Evolutionary conservation across 2,888 invertebrate genomes (phyloP).

Genomic region (Eupithecia inturbata): DNA sequence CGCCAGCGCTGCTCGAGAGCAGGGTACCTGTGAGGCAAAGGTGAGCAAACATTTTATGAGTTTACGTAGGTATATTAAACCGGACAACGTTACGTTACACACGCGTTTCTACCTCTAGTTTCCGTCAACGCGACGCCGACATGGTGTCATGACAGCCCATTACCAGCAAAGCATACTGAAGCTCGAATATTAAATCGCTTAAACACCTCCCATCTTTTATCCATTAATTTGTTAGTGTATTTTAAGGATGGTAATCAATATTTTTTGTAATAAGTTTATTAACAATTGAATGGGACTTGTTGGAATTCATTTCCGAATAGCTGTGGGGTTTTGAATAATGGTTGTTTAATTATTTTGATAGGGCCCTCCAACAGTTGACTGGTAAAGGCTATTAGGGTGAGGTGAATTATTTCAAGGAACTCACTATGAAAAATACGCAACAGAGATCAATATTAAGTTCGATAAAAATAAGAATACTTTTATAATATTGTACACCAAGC

Average conservation of each 20-base stretch:
- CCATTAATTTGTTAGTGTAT: neutral
- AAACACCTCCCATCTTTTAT: neutral
- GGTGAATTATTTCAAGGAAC: neutral
- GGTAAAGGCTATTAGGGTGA: neutral
- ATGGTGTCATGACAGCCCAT: neutral
- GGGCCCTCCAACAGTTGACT: neutral
- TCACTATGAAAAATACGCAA: neutral
- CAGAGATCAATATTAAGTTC: no score
- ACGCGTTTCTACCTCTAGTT: neutral
- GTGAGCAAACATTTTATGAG: conserved; percentile 48
- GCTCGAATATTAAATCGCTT: no score
- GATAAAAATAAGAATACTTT: neutral
- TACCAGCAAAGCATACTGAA: neutral
- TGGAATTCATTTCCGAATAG: neutral
- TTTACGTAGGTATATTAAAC: neutral
- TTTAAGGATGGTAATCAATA: neutral
- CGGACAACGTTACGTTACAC: neutral
- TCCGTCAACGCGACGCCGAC: neutral
- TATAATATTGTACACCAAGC: neutral
- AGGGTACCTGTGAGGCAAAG: conserved; percentile 65
- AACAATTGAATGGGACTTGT: neutral
- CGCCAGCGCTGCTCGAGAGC: conserved; percentile 53
- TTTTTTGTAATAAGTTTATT: neutral
- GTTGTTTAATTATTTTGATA: neutral
- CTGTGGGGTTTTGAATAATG: neutral